phyloP scores from a whole-genome alignment of 2,797 vertebrate species.

The Discoglossus pictus region DNA sequence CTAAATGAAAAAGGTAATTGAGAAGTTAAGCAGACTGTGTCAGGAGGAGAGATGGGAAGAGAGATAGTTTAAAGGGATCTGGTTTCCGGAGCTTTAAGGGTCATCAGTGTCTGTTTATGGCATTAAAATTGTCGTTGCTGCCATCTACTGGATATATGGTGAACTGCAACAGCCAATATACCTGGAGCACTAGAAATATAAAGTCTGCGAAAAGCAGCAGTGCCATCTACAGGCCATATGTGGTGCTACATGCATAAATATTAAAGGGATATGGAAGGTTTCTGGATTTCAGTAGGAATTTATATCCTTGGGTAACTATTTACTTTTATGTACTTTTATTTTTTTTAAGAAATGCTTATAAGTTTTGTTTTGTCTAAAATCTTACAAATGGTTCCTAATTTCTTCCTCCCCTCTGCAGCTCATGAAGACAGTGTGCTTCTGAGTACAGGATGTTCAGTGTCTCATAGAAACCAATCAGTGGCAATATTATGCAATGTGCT shows the following conservation, averaged over 20 bases:
- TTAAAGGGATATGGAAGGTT: background rate
- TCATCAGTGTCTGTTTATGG: background rate
- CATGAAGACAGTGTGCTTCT: too few species aligned
- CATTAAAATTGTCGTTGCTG: background rate
- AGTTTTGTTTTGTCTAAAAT: too few species aligned
- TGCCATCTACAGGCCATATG: background rate
- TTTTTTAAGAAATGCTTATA: too few species aligned
- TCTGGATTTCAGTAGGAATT: too few species aligned
- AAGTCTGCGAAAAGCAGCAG: background rate
- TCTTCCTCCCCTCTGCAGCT: too few species aligned
- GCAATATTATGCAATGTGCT: too few species aligned
- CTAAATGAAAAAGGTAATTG: slow-evolving; percentile 36
- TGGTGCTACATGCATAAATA: background rate
- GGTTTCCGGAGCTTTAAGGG: background rate
- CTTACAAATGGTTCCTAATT: too few species aligned
- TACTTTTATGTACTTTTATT: background rate
- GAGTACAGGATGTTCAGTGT: too few species aligned
- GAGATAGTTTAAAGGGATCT: slow-evolving; percentile 14
- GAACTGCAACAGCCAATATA: background rate
- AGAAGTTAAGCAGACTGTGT: slow-evolving; percentile 33
- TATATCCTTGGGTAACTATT: background rate
- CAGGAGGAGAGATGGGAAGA: slow-evolving; percentile 25
- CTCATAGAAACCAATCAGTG: too few species aligned
- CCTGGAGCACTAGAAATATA: background rate
- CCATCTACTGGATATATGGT: slow-evolving; percentile 14